A percentile compares a stretch with the other conserved stretches of the same genome.
Evolutionary conservation across 2,888 invertebrate genomes (phyloP).

Genomic region (Matsumyia berberina): DNA sequence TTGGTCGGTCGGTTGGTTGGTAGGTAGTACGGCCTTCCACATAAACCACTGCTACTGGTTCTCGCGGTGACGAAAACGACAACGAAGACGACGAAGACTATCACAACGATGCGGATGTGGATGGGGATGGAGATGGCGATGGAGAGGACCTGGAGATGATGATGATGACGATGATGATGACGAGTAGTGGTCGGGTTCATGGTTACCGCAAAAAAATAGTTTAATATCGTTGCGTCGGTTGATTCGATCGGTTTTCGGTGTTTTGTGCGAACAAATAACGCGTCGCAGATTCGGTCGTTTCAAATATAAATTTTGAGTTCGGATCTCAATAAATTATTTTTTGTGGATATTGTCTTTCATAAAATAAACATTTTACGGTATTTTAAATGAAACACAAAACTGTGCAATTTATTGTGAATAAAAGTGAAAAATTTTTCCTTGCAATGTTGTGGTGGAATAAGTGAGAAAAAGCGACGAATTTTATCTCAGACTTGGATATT

Average conservation of each 20-base stretch:
- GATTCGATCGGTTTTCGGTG: constrained; percentile 81
- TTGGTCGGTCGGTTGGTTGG: constrained; percentile 77
- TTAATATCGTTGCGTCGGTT: constrained; percentile 84
- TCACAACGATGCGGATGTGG: constrained; percentile 77
- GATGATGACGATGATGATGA: constrained; percentile 78
- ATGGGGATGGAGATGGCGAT: constrained; percentile 75
- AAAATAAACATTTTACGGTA: constrained; percentile 13
- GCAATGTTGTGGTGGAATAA: constrained; percentile 53
- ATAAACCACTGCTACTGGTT: constrained; percentile 85
- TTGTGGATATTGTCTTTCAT: constrained; percentile 1
- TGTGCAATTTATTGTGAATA: constrained; percentile 1
- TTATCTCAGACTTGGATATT: constrained; percentile 17
- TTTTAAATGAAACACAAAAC: constrained; percentile 12
- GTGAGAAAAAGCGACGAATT: not conserved
- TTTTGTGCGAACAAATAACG: constrained; percentile 49
- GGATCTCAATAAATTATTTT: not conserved
- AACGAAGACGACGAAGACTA: constrained; percentile 74
- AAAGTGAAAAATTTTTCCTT: constrained; percentile 44
- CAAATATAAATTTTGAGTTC: no score
- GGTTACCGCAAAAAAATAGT: constrained; percentile 84
- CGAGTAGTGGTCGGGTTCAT: constrained; percentile 84
- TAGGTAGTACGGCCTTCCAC: constrained; percentile 78
- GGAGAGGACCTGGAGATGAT: constrained; percentile 76
- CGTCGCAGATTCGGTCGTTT: constrained; percentile 25
- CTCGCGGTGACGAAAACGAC: constrained; percentile 81